Conservation (phyloP, 2,113 vertebrate genomes). For the Xerus inauris region DNA sequence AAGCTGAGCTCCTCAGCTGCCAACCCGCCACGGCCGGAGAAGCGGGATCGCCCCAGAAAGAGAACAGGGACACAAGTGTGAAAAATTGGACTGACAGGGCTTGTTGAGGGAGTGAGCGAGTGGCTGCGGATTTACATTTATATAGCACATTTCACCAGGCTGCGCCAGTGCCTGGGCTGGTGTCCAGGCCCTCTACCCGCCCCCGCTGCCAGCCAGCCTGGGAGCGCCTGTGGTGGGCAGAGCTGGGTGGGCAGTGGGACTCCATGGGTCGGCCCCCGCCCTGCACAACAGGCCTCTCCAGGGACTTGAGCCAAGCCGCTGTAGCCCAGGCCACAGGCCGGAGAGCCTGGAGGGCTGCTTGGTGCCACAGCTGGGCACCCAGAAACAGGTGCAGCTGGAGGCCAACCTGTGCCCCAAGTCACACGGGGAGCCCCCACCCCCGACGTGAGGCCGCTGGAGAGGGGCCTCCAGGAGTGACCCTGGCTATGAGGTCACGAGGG, state of each 20-base stretch:
- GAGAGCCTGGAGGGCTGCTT: neutral
- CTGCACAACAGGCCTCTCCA: neutral
- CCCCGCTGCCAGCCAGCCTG: neutral
- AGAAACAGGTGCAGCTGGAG: too few species aligned
- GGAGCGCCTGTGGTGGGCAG: neutral
- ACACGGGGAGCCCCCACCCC: too few species aligned
- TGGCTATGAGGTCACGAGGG: neutral
- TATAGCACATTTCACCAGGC: constrained; percentile 78
- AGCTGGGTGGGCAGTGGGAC: neutral
- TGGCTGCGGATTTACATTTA: constrained; percentile 86
- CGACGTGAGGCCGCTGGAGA: neutral
- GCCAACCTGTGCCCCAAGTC: neutral
- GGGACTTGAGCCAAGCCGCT: neutral
- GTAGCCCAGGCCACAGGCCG: neutral
- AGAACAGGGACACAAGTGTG: constrained; percentile 82
- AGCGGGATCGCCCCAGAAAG: constrained; percentile 66
- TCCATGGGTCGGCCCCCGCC: neutral
- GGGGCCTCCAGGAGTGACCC: neutral
- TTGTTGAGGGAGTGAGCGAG: constrained; percentile 78
- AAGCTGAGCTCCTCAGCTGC: neutral
- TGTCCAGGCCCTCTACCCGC: accelerated
- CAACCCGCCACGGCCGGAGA: neutral
- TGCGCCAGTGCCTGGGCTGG: neutral
- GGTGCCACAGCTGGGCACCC: neutral
- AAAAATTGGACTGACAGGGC: constrained; percentile 86